Evolutionary conservation across 1,140 invertebrate genomes (phyloP), one percentile per base, ranked within the genome.

Genomic region (Venustaconcha ellipsiformis): DNA sequence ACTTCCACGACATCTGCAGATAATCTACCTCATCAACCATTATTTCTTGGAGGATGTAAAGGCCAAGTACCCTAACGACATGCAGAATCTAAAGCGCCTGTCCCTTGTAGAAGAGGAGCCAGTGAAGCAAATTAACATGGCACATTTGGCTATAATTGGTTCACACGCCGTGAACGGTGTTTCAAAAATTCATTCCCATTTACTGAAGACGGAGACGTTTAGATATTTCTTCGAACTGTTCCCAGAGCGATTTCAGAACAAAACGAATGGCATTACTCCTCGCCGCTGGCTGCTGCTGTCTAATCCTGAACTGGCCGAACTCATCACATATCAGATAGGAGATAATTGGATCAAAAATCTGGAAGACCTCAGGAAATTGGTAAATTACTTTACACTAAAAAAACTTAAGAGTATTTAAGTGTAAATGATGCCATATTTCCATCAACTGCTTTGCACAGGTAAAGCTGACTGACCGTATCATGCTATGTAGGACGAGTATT

Each of bases 111-210:
- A 90, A 76, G 85, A 88, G 72, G 60, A 96, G 73, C 95, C 95
- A 1, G 96, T 96, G 65, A 99, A 99, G 88, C 92, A 96, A 76
- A 94, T 99, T 13, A 99, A 99, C 86, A 99, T 99, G 98, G 98
- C 98, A 1, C 94, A 97, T 91, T 91, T 99, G 66, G 95, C 94
- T 14, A 96, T 99, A 80, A 95, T 99, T 73, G 97, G 97, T 67
- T 96, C 96, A 17, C 98, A 99, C 88, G 96, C 95, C 26, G 94
- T 99, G 20, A 99, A 99, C 88, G 98, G 98, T 56, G 98, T 99
- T 1, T 98, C 98, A 1, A 92, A 93, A 70, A 94, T 99, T 69
- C 98, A 99, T 90, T 99, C 98, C 0, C 95, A 99, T 83, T 97
- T 99, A 83, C 92, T 99, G 55, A 98, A 98, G 89, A 91, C 91